phyloP scores from a whole-genome alignment of 2,113 vertebrate species.

The Cryptotis parvus region DNA sequence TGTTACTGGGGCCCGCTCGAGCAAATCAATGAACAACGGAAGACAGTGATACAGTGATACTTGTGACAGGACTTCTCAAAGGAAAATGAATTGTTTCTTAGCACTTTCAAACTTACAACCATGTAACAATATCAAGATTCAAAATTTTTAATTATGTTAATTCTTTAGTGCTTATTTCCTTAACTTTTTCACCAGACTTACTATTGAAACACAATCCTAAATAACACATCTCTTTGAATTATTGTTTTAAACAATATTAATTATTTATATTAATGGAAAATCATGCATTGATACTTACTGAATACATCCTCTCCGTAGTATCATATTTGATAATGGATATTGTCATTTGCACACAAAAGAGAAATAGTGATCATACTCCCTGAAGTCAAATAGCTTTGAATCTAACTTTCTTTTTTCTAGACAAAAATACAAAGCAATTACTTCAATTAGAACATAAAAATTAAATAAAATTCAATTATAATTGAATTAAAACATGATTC shows the following conservation, averaged over 20 bases:
- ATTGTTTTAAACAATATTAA: neutral
- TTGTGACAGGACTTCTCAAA: neutral
- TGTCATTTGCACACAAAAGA: neutral
- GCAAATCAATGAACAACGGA: too few species aligned
- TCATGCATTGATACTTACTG: neutral
- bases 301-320: neutral
- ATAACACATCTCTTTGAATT: neutral
- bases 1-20: too few species aligned
- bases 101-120: neutral
- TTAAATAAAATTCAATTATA: neutral
- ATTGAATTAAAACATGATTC: too few species aligned
- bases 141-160: neutral
- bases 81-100: neutral
- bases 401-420: neutral
- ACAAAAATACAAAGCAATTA: neutral
- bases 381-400: neutral
- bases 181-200: neutral
- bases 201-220: neutral
- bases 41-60: too few species aligned
- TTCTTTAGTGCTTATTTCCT: neutral
- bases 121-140: neutral
- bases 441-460: neutral
- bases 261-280: neutral
- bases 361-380: neutral
- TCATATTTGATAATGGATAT: neutral